These are phyloP conservation scores for Holocentrus rufus DNA, from an alignment of 2,797 vertebrate species.

Conservation along the genomic window DNA sequence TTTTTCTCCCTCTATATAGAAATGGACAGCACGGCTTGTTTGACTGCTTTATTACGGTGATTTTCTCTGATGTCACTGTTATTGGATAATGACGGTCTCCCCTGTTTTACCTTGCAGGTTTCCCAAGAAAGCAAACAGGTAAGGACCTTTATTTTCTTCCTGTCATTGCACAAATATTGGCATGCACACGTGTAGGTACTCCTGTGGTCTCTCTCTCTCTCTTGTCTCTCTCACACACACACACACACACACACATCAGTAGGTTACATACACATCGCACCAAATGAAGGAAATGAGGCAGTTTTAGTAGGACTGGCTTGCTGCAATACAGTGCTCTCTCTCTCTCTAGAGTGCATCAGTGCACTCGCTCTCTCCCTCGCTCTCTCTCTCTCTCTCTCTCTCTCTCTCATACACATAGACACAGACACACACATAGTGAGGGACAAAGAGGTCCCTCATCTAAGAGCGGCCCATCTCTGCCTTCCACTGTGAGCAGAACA, in stretches of 20 bases:
- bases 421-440: constrained; percentile 35
- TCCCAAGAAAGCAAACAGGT: constrained; percentile 98
- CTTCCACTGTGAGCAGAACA: constrained; percentile 82
- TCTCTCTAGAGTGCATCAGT: too few relatives aligned
- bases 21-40: constrained; percentile 30
- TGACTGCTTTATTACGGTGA: not conserved
- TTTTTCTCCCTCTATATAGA: constrained; percentile 34
- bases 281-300: constrained; percentile 55
- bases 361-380: constrained; percentile 48
- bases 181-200: constrained; percentile 18
- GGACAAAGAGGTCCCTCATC: constrained; percentile 83
- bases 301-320: constrained; percentile 55
- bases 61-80: constrained; percentile 10
- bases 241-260: constrained; percentile 1
- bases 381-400: constrained; percentile 54
- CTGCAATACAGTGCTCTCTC: constrained; percentile 70
- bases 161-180: constrained; percentile 18
- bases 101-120: constrained; percentile 85
- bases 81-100: constrained; percentile 38
- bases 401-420: constrained; percentile 36
- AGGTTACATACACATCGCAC: constrained; percentile 33
- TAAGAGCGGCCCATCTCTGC: constrained; percentile 76
- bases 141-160: constrained; percentile 65
- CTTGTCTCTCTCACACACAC: too few relatives aligned
- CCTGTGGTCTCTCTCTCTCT: not conserved